phyloP scores from a whole-genome alignment of 2,888 invertebrate species.

The Leptothorax acervorum region DNA sequence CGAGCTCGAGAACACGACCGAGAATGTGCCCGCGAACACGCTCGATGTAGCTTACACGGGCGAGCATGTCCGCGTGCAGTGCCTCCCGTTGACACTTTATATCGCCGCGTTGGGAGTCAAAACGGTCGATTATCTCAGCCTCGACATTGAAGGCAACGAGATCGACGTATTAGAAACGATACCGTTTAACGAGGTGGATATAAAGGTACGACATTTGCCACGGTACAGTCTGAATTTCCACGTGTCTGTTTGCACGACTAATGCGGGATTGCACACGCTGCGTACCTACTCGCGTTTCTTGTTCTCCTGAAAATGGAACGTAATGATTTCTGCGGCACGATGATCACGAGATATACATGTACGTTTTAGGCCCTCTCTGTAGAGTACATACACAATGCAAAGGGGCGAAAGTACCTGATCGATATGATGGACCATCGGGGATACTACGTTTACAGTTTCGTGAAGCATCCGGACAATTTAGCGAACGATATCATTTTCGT shows the following conservation, averaged over 20 bases:
- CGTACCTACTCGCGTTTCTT: background rate
- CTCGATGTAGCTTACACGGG: conserved; percentile 76
- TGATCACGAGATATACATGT: background rate
- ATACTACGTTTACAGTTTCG: conserved; percentile 84
- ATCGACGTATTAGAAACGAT: conserved; percentile 86
- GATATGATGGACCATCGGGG: conserved; percentile 84
- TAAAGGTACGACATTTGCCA: conserved; percentile 79
- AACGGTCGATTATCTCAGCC: conserved; percentile 87
- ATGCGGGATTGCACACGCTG: background rate
- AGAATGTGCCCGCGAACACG: conserved; percentile 63
- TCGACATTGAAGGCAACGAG: conserved; percentile 87
- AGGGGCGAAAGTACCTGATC: conserved; percentile 82
- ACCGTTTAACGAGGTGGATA: conserved; percentile 86
- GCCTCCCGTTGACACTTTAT: conserved; percentile 86
- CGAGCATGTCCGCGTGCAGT: conserved; percentile 85
- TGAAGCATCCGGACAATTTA: conserved; percentile 84
- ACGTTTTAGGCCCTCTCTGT: conserved; percentile 84
- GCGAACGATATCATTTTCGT: conserved; percentile 86
- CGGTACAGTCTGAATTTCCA: background rate
- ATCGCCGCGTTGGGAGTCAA: conserved; percentile 86
- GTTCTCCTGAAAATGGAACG: background rate
- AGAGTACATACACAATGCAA: conserved; percentile 85
- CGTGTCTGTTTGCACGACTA: background rate
- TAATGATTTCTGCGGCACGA: background rate
- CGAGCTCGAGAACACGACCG: conserved; percentile 60